Base-by-base conservation (phyloP, 2,113 vertebrate genomes). In the Actinemys pallida region DNA sequence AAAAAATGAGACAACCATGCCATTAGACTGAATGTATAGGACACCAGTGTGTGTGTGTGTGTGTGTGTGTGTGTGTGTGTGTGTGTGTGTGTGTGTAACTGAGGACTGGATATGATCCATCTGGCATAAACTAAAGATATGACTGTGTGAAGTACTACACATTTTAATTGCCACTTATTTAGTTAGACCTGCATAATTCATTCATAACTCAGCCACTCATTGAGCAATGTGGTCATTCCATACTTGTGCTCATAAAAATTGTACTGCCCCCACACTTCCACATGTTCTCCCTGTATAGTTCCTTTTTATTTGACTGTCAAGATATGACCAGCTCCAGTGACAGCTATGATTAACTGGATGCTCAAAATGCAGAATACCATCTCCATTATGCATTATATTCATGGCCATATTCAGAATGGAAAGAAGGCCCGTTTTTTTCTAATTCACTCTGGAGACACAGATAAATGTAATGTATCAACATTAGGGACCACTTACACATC, bases 401-500 rank as follows among this genome's bases (percentile, higher is more conserved):
- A 86, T 90, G 90, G 87, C 13, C 96, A 97, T 82, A 91, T 91
- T 93, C 94, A 89, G 90, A 86, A 82, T 96, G 84, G 81, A 93
- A 95, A 96, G 90, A 92, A 86, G 62, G 35, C 86, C 92, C 93
- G 90, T 92, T 91, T 94, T 94, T 94, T 87, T 88, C n/a, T 96
- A 95, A 93, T 95, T 83, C 93, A 93, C 84, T 95, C 90, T 93
- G 93, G 93, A 97, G 96, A 98, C 95, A 86, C 80, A 95, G 93
- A 97, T 96, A 97, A 94, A 96, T 95, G 95, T 90, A 97, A 96
- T 52, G 62, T 94, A 88, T 96, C 94, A 96, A 93, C 94, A 97
- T 97, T 97, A 96, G 89, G 50, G 93, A 95, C 96, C 97, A 97
- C 96, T 95, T 97, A 97, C 92, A 97, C 90, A 80, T 87, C 89